Percentiles rank a stretch among this genome's conserved stretches.
phyloP scores from a whole-genome alignment of 1,140 invertebrate genomes.

The Araneus ventricosus region DNA sequence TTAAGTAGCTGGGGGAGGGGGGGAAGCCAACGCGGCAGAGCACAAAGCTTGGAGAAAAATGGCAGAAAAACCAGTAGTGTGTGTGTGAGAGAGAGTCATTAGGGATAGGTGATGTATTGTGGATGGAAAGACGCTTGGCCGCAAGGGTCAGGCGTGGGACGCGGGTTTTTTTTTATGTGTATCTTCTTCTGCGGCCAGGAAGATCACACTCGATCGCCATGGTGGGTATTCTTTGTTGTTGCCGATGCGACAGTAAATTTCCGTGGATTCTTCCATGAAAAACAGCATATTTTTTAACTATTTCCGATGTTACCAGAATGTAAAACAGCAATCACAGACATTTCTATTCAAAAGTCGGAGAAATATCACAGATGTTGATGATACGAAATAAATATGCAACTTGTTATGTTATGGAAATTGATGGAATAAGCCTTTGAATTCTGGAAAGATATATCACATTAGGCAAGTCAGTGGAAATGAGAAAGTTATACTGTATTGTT shows the following conservation, averaged over 20 bases:
- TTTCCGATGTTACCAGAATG: too few relatives aligned
- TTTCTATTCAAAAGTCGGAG: too few relatives aligned
- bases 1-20: neutral
- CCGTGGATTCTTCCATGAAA: neutral
- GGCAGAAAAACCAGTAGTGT: neutral
- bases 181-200: neutral
- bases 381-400: too few relatives aligned
- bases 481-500: too few relatives aligned
- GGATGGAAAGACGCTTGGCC: neutral
- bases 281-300: too few relatives aligned
- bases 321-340: too few relatives aligned
- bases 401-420: too few relatives aligned
- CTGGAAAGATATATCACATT: too few relatives aligned
- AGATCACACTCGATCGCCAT: neutral
- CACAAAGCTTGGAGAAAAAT: slow-evolving; percentile 19
- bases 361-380: too few relatives aligned
- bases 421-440: too few relatives aligned
- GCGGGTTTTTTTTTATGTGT: neutral
- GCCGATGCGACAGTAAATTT: neutral
- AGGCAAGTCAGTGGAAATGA: too few relatives aligned
- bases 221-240: neutral
- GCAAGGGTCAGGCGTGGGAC: neutral
- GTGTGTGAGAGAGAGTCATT: neutral
- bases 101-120: slow-evolving; percentile 21
- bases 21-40: neutral